A percentile compares a stretch with the other conserved stretches of the same genome.
Evolutionary conservation across 2,888 invertebrate species (phyloP).

Genomic region (Smittia aterrima): DNA sequence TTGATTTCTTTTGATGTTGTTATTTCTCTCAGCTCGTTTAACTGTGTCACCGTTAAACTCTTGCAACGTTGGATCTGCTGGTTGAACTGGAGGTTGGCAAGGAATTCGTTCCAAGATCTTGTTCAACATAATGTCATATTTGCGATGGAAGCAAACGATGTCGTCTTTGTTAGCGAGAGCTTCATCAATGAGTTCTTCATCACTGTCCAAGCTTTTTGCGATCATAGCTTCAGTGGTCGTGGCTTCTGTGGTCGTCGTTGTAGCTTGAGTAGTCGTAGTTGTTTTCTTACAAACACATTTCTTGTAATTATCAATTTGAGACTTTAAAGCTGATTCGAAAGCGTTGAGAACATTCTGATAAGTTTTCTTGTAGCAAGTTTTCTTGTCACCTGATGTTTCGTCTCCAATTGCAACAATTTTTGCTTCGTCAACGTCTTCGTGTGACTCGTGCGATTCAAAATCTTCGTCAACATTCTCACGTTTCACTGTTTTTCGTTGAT

Average conservation of each 20-base stretch:
- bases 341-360: slow-evolving; percentile 31
- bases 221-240: not conserved
- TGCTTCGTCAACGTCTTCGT: slow-evolving; percentile 13
- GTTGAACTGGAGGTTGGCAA: not conserved
- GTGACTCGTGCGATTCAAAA: not conserved
- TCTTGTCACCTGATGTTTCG: slow-evolving; percentile 1
- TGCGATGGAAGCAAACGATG: slow-evolving; percentile 30
- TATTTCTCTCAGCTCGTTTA: slow-evolving; percentile 16
- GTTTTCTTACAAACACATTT: slow-evolving; percentile 34
- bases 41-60: not conserved
- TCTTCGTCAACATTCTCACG: slow-evolving; percentile 1
- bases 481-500: slow-evolving; percentile 6
- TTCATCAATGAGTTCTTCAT: not conserved
- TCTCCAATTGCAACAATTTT: slow-evolving; percentile 15
- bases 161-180: slow-evolving; percentile 16
- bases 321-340: slow-evolving; percentile 30
- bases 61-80: not conserved
- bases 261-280: slow-evolving; percentile 20
- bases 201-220: not conserved
- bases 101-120: slow-evolving; percentile 27
- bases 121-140: slow-evolving; percentile 30
- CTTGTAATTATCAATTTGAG: slow-evolving; percentile 33
- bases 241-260: slow-evolving; percentile 12
- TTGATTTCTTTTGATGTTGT: not conserved
- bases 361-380: slow-evolving; percentile 26